Conservation (phyloP, 2,888 invertebrate species). For the Boloria euphrosyne region DNA sequence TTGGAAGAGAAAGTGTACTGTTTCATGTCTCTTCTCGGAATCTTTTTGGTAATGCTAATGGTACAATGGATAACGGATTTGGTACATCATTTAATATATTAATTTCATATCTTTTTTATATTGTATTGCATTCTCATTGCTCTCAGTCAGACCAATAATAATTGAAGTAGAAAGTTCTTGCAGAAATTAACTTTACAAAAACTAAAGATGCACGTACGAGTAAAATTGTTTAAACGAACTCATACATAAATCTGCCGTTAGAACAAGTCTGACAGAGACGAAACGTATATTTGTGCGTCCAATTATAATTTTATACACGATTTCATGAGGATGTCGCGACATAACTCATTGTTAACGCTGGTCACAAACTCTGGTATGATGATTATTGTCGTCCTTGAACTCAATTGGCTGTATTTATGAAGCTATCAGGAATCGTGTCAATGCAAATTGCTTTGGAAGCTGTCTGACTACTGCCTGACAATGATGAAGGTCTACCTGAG, state of each 20-base stretch:
- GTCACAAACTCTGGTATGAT: slow-evolving; percentile 73
- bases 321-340: slow-evolving; percentile 74
- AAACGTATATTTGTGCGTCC: slow-evolving; percentile 62
- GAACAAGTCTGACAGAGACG: slow-evolving; percentile 22
- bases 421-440: slow-evolving; percentile 78
- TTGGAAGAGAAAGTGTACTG: slow-evolving; percentile 72
- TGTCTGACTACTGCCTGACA: slow-evolving; percentile 57
- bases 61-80: slow-evolving; percentile 74
- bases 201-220: no score
- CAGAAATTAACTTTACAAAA: no score
- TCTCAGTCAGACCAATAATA: no score
- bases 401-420: slow-evolving; percentile 76
- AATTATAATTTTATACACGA: slow-evolving; percentile 77
- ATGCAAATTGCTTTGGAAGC: slow-evolving; percentile 71
- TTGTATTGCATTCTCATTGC: slow-evolving; percentile 23
- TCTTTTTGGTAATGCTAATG: slow-evolving; percentile 71
- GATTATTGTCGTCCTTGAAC: slow-evolving; percentile 78
- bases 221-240: slow-evolving; percentile 3
- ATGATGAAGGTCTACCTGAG: slow-evolving; percentile 45
- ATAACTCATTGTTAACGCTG: slow-evolving; percentile 79
- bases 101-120: slow-evolving; percentile 56
- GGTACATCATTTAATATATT: slow-evolving; percentile 56
- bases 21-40: slow-evolving; percentile 71
- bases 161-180: no score
- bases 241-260: slow-evolving; percentile 15